A percentile compares a stretch with the other conserved stretches of the same genome.
Conservation (phyloP, 1,140 invertebrate species). For the Drosophila quadrilineata region DNA sequence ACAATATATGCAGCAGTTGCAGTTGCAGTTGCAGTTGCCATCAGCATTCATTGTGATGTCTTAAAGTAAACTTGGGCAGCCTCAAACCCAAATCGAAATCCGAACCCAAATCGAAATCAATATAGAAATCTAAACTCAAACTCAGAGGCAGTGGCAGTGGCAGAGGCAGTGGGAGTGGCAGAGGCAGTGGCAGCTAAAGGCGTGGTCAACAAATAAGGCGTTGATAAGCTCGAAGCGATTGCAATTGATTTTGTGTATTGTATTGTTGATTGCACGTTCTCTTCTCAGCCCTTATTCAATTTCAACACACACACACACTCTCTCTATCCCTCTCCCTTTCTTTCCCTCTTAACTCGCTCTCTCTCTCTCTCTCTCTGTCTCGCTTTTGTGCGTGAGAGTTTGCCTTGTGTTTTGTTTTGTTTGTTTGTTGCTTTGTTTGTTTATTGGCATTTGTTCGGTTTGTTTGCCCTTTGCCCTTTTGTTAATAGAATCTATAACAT, state of each 20-base stretch:
- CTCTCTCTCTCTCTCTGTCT: neutral
- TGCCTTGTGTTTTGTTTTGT: slow-evolving; percentile 30
- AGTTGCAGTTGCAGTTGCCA: slow-evolving; percentile 11
- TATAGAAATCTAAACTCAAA: neutral
- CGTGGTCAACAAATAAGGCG: slow-evolving; percentile 68
- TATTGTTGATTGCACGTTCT: slow-evolving; percentile 59
- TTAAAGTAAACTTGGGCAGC: too few species aligned
- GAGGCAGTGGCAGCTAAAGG: neutral
- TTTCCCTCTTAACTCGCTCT: too few species aligned
- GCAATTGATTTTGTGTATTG: slow-evolving; percentile 77
- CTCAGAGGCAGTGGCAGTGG: neutral
- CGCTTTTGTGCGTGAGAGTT: slow-evolving; percentile 36
- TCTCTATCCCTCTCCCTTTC: too few species aligned
- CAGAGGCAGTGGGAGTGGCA: slow-evolving; percentile 9
- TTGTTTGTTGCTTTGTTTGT: slow-evolving; percentile 18
- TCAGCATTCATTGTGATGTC: slow-evolving; percentile 24
- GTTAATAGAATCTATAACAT: too few species aligned
- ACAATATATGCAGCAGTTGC: slow-evolving; percentile 62
- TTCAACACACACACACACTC: slow-evolving; percentile 10
- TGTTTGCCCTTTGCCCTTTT: slow-evolving; percentile 33
- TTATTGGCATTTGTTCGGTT: slow-evolving; percentile 12
- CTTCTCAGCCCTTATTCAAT: slow-evolving; percentile 65
- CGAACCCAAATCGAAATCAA: too few species aligned
- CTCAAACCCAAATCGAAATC: too few species aligned
- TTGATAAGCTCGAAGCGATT: slow-evolving; percentile 72